Conservation (phyloP, 2,113 vertebrate genomes). For the Phasianus colchicus region DNA sequence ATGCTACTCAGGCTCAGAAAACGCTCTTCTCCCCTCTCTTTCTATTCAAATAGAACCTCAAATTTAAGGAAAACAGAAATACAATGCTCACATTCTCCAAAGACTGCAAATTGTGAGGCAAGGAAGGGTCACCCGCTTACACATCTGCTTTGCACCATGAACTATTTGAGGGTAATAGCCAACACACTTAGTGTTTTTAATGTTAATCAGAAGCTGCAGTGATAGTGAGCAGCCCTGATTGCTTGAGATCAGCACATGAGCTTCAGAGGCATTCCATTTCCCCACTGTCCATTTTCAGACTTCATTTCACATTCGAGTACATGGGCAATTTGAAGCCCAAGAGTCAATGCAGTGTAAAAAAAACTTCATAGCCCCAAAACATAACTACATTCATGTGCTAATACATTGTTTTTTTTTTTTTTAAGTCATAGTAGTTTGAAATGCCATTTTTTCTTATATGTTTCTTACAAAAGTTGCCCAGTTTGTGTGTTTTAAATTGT, state of each 20-base stretch:
- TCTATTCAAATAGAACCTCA: background rate
- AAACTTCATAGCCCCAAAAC: background rate
- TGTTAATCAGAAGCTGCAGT: background rate
- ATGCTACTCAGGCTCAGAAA: background rate
- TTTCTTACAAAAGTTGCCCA: background rate
- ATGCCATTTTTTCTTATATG: rapidly evolving
- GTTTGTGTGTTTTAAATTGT: background rate
- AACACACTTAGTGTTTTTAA: background rate
- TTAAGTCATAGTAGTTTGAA: background rate
- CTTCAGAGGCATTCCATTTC: background rate
- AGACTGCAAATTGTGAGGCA: background rate
- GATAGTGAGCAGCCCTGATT: background rate
- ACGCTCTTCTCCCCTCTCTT: background rate
- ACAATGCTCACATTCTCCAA: background rate
- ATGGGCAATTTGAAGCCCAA: background rate
- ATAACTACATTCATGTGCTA: background rate
- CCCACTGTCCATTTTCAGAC: background rate
- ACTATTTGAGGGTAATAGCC: background rate
- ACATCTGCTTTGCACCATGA: background rate
- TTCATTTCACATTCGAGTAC: background rate
- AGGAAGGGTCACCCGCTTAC: background rate
- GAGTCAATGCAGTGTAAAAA: background rate
- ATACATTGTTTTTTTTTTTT: background rate
- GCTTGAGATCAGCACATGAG: background rate
- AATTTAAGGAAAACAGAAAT: background rate